Evolutionary conservation across 2,113 vertebrate species (phyloP), one percentile per base, ranked within the genome.

Genomic region (Trogon melanurus): DNA sequence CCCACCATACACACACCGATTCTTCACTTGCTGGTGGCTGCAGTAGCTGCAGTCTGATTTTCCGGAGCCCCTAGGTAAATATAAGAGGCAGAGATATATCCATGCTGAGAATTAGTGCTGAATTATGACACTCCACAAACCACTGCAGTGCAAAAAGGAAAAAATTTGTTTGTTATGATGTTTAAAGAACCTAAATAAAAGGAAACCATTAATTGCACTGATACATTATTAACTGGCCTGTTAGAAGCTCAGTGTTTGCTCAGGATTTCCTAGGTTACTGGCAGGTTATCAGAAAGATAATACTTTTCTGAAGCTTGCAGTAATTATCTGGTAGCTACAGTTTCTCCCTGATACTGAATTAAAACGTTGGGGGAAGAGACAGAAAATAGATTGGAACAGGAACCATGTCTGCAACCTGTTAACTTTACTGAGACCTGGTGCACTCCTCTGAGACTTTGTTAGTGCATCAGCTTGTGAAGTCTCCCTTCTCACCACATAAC

Each of bases 1-100:
- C 58, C 19, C 6, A 1, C 16, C 58, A 2, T 4, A 13, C 5
- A n/a, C 2, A 0, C 27, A 64, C n/a, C 1, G 16, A 4, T 85
- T 47, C 36, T 56, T n/a, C 48, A n/a, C 32, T 75, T 85, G 27
- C 44, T 87, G 32, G 26, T 38, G 15, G 30, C 36, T 21, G 26
- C 23, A 73, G 65, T 41, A 75, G 45, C 13, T 36, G 36, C 61
- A 75, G 11, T 62, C 36, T 67, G 66, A 21, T 70, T 86, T 76
- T 65, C 50, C 64, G 57, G 38, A 53, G 20, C 6, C 75, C 88
- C 53, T 60, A 60, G 56, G 16, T 44, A 53, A 0, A 2, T 7
- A 29, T 44, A 74, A 78, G 17, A 75, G 27, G 47, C 48, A 51
- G 44, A 75, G 16, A 25, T 82, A 64, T 54, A 21, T 6, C 69